Evolutionary conservation across 2,797 vertebrate species (phyloP).

Genomic region (Karalla daura): DNA sequence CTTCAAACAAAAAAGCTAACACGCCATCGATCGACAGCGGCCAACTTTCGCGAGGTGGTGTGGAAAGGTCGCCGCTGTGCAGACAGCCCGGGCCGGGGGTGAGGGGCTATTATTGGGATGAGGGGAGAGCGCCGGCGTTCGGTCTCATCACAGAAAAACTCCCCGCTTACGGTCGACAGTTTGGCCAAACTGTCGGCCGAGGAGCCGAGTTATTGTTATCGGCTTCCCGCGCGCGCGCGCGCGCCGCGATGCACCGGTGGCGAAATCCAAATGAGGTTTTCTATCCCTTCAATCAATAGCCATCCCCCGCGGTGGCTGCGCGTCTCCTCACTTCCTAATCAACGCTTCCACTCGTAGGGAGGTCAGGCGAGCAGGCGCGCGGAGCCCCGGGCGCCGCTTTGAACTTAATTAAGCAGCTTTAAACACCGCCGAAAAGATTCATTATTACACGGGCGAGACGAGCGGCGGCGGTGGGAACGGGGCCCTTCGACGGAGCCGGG

Average conservation of each 20-base stretch:
- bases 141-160: conserved; percentile 69
- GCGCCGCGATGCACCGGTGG: conserved; percentile 53
- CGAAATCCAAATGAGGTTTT: conserved; percentile 72
- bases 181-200: conserved; percentile 43
- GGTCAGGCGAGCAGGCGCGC: conserved; percentile 79
- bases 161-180: conserved; percentile 61
- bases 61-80: conserved; percentile 80
- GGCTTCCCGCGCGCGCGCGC: conserved; percentile 16
- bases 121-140: conserved; percentile 73
- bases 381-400: conserved; percentile 81
- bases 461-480: conserved; percentile 73
- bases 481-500: conserved; percentile 52
- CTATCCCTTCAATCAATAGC: conserved; percentile 77
- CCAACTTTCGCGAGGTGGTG: conserved; percentile 81
- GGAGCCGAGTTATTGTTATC: conserved; percentile 46
- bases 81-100: conserved; percentile 78
- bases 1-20: conserved; percentile 89
- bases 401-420: conserved; percentile 88
- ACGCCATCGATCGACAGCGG: conserved; percentile 85
- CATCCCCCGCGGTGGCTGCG: conserved; percentile 74
- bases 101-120: conserved; percentile 80
- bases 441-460: conserved; percentile 82
- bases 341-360: conserved; percentile 83
- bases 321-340: conserved; percentile 83
- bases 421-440: conserved; percentile 83